These are phyloP conservation scores for Rhyzopertha dominica DNA, from an alignment of 1,140 invertebrate species.

Conservation along the genomic window DNA sequence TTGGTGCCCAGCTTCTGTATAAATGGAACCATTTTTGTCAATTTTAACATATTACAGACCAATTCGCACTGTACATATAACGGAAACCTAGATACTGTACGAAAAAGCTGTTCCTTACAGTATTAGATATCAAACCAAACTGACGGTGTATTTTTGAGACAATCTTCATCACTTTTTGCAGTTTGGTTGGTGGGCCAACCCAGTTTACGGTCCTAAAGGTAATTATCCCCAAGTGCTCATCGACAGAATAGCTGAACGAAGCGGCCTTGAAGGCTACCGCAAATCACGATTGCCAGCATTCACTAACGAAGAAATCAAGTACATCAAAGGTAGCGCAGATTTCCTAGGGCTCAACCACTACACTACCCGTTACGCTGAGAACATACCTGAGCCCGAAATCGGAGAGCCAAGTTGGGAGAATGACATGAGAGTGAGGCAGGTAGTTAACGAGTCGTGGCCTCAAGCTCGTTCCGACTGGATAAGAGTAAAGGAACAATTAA, in stretches of 20 bases:
- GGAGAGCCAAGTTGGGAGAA: not conserved
- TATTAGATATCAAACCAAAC: too few species aligned
- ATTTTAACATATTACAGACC: too few species aligned
- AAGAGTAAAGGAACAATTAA: too few species aligned
- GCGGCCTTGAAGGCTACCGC: constrained; percentile 54
- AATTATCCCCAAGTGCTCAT: constrained; percentile 61
- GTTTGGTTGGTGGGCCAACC: constrained; percentile 59
- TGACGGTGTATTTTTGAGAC: too few species aligned
- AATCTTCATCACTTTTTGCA: too few species aligned
- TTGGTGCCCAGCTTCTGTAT: too few species aligned
- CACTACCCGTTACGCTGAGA: constrained; percentile 47
- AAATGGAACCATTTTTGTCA: too few species aligned
- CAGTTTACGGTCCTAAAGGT: constrained; percentile 56
- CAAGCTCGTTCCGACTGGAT: too few species aligned
- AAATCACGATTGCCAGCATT: constrained; percentile 59
- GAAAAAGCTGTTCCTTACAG: too few species aligned
- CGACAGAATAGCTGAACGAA: constrained; percentile 51
- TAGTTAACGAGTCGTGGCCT: too few species aligned
- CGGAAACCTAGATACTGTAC: too few species aligned
- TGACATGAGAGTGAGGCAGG: constrained; percentile 7
- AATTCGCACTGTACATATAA: too few species aligned
- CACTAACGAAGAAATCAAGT: constrained; percentile 52
- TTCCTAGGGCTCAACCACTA: constrained; percentile 60
- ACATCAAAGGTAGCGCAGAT: constrained; percentile 55
- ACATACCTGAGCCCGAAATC: not conserved